Evolutionary conservation across 2,888 invertebrate genomes (phyloP).

Genomic region (Plemyria rubiginata): DNA sequence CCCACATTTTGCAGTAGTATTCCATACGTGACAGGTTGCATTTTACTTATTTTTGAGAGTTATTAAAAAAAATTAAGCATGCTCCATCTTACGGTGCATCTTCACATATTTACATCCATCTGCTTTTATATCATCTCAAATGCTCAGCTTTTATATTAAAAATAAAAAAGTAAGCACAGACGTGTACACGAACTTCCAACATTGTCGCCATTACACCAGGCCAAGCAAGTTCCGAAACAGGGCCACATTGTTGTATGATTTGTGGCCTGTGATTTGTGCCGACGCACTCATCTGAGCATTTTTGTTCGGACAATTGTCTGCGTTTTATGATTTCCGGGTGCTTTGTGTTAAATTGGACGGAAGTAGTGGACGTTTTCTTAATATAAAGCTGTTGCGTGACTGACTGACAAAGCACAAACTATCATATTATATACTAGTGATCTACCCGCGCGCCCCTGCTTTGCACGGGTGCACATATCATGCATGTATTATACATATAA

Average conservation of each 20-base stretch:
- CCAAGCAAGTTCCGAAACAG: conserved; percentile 25
- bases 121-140: not conserved
- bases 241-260: conserved; percentile 34
- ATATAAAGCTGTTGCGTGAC: too few relatives aligned
- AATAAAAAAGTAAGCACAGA: not conserved
- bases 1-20: too few relatives aligned
- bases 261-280: conserved; percentile 29
- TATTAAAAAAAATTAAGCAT: too few relatives aligned
- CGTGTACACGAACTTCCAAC: not conserved
- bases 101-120: not conserved
- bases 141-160: not conserved
- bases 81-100: too few relatives aligned
- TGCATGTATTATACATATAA: too few relatives aligned
- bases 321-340: conserved; percentile 35
- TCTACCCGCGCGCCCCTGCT: too few relatives aligned
- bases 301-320: conserved; percentile 24
- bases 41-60: too few relatives aligned
- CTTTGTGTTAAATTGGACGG: conserved; percentile 23
- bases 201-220: not conserved
- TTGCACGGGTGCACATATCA: too few relatives aligned
- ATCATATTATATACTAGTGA: too few relatives aligned
- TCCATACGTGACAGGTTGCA: too few relatives aligned
- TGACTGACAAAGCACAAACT: too few relatives aligned
- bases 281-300: conserved; percentile 27
- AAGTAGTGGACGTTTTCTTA: conserved; percentile 7